phyloP scores from a whole-genome alignment of 2,888 invertebrate genomes.

The Melolontha melolontha region DNA sequence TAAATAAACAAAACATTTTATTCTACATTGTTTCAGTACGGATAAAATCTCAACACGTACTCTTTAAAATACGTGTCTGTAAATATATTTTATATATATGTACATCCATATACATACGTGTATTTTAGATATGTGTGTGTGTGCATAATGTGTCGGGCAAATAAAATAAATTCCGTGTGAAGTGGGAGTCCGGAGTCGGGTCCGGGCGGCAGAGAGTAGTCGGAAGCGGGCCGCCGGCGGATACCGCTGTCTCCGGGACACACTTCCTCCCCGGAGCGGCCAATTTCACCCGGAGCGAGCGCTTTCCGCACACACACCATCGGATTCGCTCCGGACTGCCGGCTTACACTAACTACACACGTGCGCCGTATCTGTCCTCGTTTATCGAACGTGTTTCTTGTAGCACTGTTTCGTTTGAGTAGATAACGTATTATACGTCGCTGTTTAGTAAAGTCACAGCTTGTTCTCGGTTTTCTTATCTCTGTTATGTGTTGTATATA shows the following conservation, averaged over 20 bases:
- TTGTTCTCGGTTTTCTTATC: no score
- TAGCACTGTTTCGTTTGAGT: no score
- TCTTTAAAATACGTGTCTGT: no score
- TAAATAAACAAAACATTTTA: no score
- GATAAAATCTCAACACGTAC: no score
- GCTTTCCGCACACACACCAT: slow-evolving; percentile 62
- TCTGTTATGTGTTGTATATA: no score
- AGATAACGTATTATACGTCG: no score
- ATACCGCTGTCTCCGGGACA: slow-evolving; percentile 62
- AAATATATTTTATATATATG: no score
- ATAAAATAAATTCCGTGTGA: slow-evolving; percentile 33
- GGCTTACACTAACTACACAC: slow-evolving; percentile 4
- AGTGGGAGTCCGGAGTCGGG: slow-evolving; percentile 33
- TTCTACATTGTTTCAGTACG: no score
- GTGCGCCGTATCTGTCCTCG: background rate
- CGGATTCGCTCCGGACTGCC: slow-evolving; percentile 27
- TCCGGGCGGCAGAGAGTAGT: slow-evolving; percentile 34
- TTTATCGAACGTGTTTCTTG: background rate
- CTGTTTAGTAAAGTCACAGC: no score
- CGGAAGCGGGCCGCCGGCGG: slow-evolving; percentile 52
- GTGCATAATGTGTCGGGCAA: slow-evolving; percentile 21
- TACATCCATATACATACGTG: no score
- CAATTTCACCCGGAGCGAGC: slow-evolving; percentile 67
- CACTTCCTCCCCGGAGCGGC: slow-evolving; percentile 66
- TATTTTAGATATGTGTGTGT: background rate